These are phyloP conservation scores for Penaeus indicus DNA, from an alignment of 1,140 invertebrate species.

Conservation along the genomic window DNA sequence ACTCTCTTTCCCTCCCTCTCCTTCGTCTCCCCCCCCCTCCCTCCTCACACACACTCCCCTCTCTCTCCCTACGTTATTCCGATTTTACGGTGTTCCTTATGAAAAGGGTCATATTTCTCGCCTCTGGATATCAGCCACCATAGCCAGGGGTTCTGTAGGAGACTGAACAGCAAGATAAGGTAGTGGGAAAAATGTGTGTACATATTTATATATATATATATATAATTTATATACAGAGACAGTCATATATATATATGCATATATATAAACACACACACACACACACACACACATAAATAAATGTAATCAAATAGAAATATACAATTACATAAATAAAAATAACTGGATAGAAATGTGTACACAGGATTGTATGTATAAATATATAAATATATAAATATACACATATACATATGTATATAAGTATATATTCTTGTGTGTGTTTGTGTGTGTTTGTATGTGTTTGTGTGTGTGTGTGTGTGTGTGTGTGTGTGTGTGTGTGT, in stretches of 20 bases:
- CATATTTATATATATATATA: slow-evolving; percentile 11
- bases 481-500: not conserved
- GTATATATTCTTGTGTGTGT: not conserved
- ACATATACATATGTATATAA: not conserved
- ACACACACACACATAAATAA: not conserved
- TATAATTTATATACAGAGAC: slow-evolving; percentile 17
- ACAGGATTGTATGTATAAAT: not conserved
- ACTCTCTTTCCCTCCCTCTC: no score
- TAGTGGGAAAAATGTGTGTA: not conserved
- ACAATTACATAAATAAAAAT: not conserved
- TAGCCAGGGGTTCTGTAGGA: not conserved
- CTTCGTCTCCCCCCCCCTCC: no score
- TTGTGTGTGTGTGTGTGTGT: not conserved
- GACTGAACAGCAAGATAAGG: not conserved
- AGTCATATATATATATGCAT: slow-evolving; percentile 21
- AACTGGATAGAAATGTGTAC: no score
- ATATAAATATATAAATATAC: not conserved
- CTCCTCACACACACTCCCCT: no score
- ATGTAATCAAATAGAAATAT: not conserved
- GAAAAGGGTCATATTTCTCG: no score
- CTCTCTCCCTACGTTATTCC: no score
- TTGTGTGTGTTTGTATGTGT: not conserved
- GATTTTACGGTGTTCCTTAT: no score
- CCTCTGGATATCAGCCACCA: not conserved
- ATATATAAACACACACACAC: slow-evolving; percentile 5